Percentiles rank a stretch among this genome's conserved stretches.
These are phyloP conservation scores for Coregonus clupeaformis DNA, from an alignment of 2,113 vertebrate genomes.

Conservation along the genomic window DNA sequence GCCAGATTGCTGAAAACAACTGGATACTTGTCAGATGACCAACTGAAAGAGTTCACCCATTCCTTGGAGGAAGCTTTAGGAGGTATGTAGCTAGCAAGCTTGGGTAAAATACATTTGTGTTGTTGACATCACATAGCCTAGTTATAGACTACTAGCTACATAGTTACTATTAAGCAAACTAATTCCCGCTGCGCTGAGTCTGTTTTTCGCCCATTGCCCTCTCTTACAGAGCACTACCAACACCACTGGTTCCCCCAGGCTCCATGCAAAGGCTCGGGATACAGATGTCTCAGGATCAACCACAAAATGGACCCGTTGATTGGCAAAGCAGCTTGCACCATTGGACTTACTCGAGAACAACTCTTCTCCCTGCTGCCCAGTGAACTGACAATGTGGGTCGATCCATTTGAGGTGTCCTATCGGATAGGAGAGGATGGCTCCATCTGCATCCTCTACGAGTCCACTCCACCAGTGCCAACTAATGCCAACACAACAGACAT, in stretches of 20 bases:
- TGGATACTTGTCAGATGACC: constrained; percentile 76
- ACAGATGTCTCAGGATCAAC: constrained; percentile 84
- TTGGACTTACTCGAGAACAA: constrained; percentile 73
- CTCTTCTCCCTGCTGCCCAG: constrained; percentile 76
- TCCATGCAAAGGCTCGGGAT: constrained; percentile 82
- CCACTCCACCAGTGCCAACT: not conserved
- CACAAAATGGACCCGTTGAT: constrained; percentile 84
- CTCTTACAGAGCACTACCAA: constrained; percentile 78
- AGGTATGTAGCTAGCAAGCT: constrained; percentile 66
- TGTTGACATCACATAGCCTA: not conserved
- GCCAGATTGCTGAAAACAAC: constrained; percentile 73
- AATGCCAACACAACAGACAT: constrained; percentile 16
- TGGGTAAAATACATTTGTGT: not conserved
- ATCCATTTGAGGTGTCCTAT: constrained; percentile 83
- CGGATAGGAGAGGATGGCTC: constrained; percentile 85
- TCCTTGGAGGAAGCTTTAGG: constrained; percentile 76
- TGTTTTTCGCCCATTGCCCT: not conserved
- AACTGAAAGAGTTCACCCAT: constrained; percentile 75
- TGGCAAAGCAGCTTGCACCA: constrained; percentile 73
- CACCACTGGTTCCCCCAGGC: constrained; percentile 83
- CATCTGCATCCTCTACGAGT: constrained; percentile 77
- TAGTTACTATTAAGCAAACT: too few relatives aligned
- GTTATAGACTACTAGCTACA: not conserved
- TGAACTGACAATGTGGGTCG: constrained; percentile 79
- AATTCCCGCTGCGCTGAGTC: too few relatives aligned